Percentiles rank a stretch among this genome's conserved stretches.
Evolutionary conservation across 2,888 invertebrate species (phyloP).

Genomic region (Neoascia interrupta): DNA sequence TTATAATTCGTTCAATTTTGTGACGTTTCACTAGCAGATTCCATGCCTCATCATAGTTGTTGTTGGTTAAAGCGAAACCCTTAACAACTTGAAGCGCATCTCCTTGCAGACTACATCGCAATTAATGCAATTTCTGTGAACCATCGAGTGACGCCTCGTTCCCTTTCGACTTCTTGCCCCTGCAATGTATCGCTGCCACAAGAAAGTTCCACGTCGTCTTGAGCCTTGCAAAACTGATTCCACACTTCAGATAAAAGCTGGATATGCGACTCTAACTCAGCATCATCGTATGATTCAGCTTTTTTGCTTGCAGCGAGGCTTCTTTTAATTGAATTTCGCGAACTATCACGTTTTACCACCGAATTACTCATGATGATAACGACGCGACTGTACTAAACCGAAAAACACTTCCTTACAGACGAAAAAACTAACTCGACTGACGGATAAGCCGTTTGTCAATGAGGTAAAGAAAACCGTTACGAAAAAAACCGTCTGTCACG

Average conservation of each 20-base stretch:
- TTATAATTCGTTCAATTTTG: slow-evolving; percentile 19
- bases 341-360: neutral
- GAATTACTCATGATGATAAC: neutral
- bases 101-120: no score
- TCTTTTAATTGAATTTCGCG: neutral
- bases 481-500: no score
- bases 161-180: neutral
- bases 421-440: neutral
- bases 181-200: neutral
- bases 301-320: slow-evolving; percentile 1
- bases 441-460: neutral
- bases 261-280: neutral
- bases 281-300: neutral
- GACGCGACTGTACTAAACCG: neutral
- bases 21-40: slow-evolving; percentile 4
- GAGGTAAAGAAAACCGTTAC: neutral
- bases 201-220: neutral
- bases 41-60: slow-evolving; percentile 11
- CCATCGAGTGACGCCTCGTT: slow-evolving; percentile 9
- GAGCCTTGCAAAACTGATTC: neutral
- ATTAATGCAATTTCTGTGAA: no score
- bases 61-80: no score
- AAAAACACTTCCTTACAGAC: neutral
- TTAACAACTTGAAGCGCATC: no score
- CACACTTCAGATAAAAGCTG: neutral